These are phyloP conservation scores for Chironomus riparius DNA, from an alignment of 2,888 invertebrate species.

Conservation along the genomic window DNA sequence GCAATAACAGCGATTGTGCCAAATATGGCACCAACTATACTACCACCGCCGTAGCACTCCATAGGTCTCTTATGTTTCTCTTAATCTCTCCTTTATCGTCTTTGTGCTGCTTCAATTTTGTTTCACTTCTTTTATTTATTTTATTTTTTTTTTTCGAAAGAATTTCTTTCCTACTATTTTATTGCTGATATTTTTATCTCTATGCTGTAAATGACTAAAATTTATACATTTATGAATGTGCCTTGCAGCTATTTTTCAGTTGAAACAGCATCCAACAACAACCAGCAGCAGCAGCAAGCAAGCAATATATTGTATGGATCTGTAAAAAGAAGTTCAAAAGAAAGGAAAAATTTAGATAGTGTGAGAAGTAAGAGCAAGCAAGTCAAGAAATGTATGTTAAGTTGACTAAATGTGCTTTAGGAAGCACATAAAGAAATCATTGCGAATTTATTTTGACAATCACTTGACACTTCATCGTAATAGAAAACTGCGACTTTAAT, in stretches of 20 bases:
- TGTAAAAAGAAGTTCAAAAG: not conserved
- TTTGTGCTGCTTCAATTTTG: not conserved
- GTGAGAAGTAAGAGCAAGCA: not conserved
- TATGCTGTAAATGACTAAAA: not conserved
- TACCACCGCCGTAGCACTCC: constrained; percentile 23
- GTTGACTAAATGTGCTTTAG: not conserved
- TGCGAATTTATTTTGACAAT: constrained; percentile 12
- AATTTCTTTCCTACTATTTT: not conserved
- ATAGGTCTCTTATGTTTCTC: not conserved
- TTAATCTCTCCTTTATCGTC: not conserved
- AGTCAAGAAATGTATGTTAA: constrained; percentile 5
- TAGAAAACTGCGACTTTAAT: no score
- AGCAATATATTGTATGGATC: no score
- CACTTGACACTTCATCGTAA: constrained; percentile 8
- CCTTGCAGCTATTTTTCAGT: not conserved
- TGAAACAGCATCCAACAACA: not conserved
- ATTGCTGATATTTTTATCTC: not conserved
- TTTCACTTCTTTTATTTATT: not conserved
- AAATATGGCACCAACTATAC: constrained; percentile 17
- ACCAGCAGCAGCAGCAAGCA: not conserved
- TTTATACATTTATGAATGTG: constrained; percentile 18
- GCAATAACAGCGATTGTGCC: constrained; percentile 19
- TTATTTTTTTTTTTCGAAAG: not conserved
- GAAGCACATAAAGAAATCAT: not conserved
- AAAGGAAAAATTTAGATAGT: not conserved